Evolutionary conservation across 2,113 vertebrate genomes (phyloP).

Genomic region (Myrmecobius fasciatus): DNA sequence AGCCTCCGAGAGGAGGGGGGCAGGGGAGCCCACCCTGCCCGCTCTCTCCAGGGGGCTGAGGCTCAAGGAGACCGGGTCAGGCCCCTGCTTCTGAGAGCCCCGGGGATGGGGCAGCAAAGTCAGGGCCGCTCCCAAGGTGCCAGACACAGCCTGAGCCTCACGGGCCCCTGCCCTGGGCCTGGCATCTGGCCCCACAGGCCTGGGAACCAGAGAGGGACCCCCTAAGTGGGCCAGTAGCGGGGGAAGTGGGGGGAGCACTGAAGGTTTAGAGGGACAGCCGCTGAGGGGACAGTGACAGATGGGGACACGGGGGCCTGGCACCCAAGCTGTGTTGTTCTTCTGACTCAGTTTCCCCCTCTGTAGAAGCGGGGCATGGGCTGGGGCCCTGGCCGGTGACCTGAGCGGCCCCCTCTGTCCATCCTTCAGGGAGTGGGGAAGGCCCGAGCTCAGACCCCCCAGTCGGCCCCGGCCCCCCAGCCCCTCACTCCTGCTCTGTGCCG

Average conservation of each 20-base stretch:
- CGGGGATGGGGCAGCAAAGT: background rate
- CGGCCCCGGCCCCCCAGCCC: background rate
- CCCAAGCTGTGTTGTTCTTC: too few species aligned
- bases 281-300: too few species aligned
- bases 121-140: fast-evolving
- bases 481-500: background rate
- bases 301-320: too few species aligned
- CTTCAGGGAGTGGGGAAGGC: too few species aligned
- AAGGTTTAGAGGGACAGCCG: too few species aligned
- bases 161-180: background rate
- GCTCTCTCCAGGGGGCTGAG: background rate
- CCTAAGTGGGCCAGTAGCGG: background rate
- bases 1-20: slow-evolving; percentile 32
- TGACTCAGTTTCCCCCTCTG: background rate
- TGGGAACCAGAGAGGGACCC: too few species aligned
- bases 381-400: background rate
- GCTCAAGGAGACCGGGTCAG: background rate
- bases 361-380: background rate
- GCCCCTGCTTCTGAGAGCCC: background rate
- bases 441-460: background rate
- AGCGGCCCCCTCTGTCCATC: background rate
- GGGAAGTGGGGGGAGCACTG: too few species aligned
- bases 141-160: background rate
- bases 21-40: background rate
- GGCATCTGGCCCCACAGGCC: fast-evolving